Percentiles rank a stretch among this genome's conserved stretches.
Evolutionary conservation across 2,113 vertebrate species (phyloP).

Genomic region (Pelvicachromis taeniatus): DNA sequence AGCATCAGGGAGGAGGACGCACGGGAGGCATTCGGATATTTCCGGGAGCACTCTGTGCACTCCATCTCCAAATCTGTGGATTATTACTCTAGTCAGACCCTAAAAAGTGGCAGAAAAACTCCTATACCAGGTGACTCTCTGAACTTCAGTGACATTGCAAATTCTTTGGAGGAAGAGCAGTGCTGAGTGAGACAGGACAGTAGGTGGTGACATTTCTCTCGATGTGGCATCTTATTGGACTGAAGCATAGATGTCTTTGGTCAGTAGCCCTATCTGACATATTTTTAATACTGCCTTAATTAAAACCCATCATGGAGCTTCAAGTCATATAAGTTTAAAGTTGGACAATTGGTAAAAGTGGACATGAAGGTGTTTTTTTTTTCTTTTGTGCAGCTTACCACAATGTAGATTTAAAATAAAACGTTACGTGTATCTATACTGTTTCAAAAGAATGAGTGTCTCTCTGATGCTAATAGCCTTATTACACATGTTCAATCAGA

Average conservation of each 20-base stretch:
- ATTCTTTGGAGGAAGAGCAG: conserved; percentile 62
- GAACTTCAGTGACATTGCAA: conserved; percentile 61
- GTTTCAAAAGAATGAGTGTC: background rate
- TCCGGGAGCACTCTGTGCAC: conserved; percentile 79
- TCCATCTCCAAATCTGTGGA: conserved; percentile 68
- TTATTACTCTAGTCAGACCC: conserved; percentile 44
- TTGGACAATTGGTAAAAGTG: background rate
- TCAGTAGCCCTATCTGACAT: background rate
- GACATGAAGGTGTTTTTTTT: background rate
- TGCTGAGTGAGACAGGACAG: conserved; percentile 51
- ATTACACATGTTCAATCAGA: conserved; percentile 2
- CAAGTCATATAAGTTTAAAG: background rate
- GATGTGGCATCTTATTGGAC: background rate
- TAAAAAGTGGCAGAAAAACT: conserved; percentile 50
- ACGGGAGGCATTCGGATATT: conserved; percentile 83
- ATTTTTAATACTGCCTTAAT: conserved; percentile 55
- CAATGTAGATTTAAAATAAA: background rate
- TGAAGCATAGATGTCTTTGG: background rate
- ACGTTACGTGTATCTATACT: background rate
- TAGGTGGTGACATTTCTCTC: background rate
- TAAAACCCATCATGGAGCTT: background rate
- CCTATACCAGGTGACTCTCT: conserved; percentile 53
- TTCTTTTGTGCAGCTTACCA: background rate
- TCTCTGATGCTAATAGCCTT: conserved; percentile 32
- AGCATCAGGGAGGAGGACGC: conserved; percentile 85